Evolutionary conservation across 2,797 vertebrate genomes (phyloP).

Genomic region (Calcarius lapponicus): DNA sequence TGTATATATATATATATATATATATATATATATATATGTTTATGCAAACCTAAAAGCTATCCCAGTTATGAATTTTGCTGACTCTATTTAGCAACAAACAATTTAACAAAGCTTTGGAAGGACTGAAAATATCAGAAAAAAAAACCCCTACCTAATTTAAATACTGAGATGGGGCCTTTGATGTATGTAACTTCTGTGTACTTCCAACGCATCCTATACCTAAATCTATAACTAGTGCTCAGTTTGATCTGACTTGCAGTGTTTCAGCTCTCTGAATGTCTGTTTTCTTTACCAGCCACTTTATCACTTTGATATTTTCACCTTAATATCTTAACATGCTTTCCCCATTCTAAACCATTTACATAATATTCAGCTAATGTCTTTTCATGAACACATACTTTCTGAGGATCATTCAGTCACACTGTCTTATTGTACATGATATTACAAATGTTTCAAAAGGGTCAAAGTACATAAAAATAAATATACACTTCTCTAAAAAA

Average conservation of each 20-base stretch:
- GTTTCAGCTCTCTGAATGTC: neutral
- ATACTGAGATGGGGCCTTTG: neutral
- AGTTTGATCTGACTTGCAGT: neutral
- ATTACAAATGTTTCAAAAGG: neutral
- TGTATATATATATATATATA: no score
- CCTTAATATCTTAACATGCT: neutral
- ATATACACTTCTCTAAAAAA: neutral
- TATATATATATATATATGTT: rapidly evolving
- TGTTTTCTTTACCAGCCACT: neutral
- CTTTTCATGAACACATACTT: neutral
- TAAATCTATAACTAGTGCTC: neutral
- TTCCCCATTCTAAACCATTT: neutral
- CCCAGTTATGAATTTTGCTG: neutral
- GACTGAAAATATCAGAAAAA: neutral
- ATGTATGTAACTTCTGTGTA: neutral
- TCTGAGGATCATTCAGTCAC: neutral
- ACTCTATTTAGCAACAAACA: neutral
- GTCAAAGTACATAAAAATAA: neutral
- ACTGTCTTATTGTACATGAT: neutral
- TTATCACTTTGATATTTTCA: neutral
- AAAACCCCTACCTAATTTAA: neutral
- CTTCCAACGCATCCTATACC: neutral
- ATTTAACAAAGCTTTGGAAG: neutral
- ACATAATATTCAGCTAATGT: neutral
- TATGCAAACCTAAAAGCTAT: neutral